Base-by-base conservation (phyloP, 53 echinoderm and acorn worm genomes). In the Astropecten irregularis region DNA sequence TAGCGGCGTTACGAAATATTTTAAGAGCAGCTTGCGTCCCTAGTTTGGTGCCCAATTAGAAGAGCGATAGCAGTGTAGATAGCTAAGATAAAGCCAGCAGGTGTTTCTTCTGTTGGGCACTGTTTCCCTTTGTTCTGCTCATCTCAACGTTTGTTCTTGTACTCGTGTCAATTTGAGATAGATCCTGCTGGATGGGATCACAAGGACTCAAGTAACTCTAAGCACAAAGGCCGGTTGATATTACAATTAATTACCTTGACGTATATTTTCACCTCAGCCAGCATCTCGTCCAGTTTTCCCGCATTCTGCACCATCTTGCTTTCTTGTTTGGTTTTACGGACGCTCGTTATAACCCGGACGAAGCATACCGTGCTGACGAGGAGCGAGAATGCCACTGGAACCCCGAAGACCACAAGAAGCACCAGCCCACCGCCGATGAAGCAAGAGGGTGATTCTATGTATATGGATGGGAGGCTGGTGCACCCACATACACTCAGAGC, bases 221-320 rank as follows among this genome's bases (percentile, higher is more conserved):
- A n/a, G n/a, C n/a, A n/a, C n/a, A n/a, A n/a, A n/a, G n/a, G n/a
- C n/a, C n/a, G n/a, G n/a, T n/a, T n/a, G n/a, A n/a, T n/a, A n/a
- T n/a, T n/a, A n/a, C n/a, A n/a, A n/a, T n/a, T 16, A 0, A 4
- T 37, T 65, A 65, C 65, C 65, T 65, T 65, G 15, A 7, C 65
- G 9, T 65, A 65, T 15, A 65, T 65, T 38, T 38, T 65, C 1
- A 13, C 65, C 21, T 65, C 65, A n/a, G 35, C 36, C 38, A 37
- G 14, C 19, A 38, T 6, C 22, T 65, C n/a, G 5, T 65, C 2
- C 1, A 65, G 2, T 9, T 38, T 35, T 4, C 65, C 38, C 8
- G n/a, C 37, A 8, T 19, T 65, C 19, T 65, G 65, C 13, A 65
- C 65, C 65, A 65, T 65, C 38, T 65, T 65, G 38, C 65, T 33